phyloP scores from a whole-genome alignment of 2,797 vertebrate species.

The Ctenosaura bakeri region DNA sequence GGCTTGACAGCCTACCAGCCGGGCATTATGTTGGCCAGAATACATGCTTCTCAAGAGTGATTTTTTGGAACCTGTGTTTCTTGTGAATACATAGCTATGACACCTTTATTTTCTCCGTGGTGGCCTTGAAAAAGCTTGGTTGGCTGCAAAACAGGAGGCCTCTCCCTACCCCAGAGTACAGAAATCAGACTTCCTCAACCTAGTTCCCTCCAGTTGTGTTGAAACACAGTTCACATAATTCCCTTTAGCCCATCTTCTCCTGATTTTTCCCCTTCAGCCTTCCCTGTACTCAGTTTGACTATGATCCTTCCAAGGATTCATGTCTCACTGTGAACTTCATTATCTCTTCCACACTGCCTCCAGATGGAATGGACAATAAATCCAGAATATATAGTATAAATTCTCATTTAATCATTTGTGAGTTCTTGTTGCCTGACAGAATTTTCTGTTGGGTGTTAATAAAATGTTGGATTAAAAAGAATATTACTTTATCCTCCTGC shows the following conservation, averaged over 20 bases:
- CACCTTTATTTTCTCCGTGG: background rate
- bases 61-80: background rate
- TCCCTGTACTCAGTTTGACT: background rate
- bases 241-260: background rate
- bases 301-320: background rate
- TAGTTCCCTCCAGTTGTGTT: too few relatives aligned
- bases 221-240: background rate
- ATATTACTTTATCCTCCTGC: background rate
- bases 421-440: constrained; percentile 4
- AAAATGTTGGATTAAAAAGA: background rate
- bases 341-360: background rate
- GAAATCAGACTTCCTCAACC: too few relatives aligned
- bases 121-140: too few relatives aligned
- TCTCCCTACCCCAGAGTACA: background rate
- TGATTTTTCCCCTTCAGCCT: background rate
- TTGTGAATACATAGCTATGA: background rate
- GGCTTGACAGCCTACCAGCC: background rate
- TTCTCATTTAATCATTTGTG: constrained; percentile 14
- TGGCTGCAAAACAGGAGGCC: too few relatives aligned
- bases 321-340: background rate
- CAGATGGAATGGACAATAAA: background rate
- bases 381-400: background rate
- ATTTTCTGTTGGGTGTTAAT: background rate
- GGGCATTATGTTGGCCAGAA: background rate
- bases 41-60: background rate